Base-by-base conservation (phyloP, 2,113 vertebrate genomes). In the Pavo muticus region DNA sequence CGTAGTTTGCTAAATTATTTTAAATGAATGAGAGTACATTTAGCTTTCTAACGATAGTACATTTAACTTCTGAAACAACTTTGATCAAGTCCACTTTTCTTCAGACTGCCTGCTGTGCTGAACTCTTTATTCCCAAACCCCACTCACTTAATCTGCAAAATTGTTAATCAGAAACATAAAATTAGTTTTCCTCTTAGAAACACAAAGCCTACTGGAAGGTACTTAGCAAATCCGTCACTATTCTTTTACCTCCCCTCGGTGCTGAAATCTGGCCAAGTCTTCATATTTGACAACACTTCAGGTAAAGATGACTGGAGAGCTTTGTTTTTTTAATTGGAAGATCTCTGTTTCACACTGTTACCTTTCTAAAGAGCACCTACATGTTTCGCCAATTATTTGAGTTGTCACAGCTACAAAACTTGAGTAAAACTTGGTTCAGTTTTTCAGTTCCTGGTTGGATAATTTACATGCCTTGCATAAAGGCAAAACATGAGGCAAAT, bases 1-100 rank as follows among this genome's bases (percentile, higher is more conserved):
- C 94, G 47, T 91, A 95, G 95, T 96, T 95, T 91, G 87, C 90
- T 93, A 90, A 96, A 97, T 97, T 95, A 95, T 95, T 95, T 94
- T 91, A 93, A 90, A 93, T 93, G 86, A 97, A 81, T 95, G 92
- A 90, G 65, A 92, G 84, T 86, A 92, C 86, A 84, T 88, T 96
- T 91, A 93, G 73, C 52, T 93, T 94, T 86, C 92, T 93, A 88
- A 95, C 89, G 89, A 87, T 91, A 88, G 85, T 91, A 69, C 88
- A 91, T 95, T 97, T 93, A 96, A 95, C 70, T 95, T 94, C 84
- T 93, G 94, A 96, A 54, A 95, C 57, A 95, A 95, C 90, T 95
- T 95, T 84, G 90, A 95, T 96, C 80, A 88, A 96, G 88, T 96
- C 88, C 70, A 87, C 87, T 93, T 93, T 88, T 94, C 5, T 48